Evolutionary conservation across 1,140 invertebrate species (phyloP).

Genomic region (Mizuhopecten yessoensis): DNA sequence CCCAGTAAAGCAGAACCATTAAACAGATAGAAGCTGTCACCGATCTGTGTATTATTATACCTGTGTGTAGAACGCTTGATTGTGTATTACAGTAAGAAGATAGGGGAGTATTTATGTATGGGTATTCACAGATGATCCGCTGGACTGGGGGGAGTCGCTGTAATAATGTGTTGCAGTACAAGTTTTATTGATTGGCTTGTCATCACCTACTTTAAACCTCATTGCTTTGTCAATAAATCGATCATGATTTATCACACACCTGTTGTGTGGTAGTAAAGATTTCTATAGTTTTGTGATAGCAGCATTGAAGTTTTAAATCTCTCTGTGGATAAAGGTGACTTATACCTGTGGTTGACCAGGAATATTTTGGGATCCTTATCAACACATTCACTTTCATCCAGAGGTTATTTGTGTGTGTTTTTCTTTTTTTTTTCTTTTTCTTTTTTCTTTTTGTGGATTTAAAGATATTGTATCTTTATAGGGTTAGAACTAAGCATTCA

Average conservation of each 20-base stretch:
- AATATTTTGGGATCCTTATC: neutral
- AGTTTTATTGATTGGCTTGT: constrained; percentile 30
- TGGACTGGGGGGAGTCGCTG: neutral
- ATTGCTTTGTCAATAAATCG: constrained; percentile 35
- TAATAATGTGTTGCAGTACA: neutral
- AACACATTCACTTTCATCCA: neutral
- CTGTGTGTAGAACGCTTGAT: neutral
- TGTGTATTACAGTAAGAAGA: neutral
- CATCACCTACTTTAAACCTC: constrained; percentile 24
- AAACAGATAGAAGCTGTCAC: neutral
- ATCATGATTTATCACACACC: neutral
- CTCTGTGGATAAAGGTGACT: neutral
- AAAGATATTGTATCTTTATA: too few relatives aligned
- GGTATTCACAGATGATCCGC: neutral
- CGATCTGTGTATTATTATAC: neutral
- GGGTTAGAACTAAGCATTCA: too few relatives aligned
- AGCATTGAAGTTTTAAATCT: neutral
- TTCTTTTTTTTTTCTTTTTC: too few relatives aligned
- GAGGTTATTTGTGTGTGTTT: too few relatives aligned
- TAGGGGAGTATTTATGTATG: constrained; percentile 30
- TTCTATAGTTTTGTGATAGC: neutral
- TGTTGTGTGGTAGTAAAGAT: neutral
- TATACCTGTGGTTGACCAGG: neutral
- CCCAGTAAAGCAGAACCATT: neutral
- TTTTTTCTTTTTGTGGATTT: too few relatives aligned